Conservation (phyloP, 2,797 vertebrate genomes). For the Capromys pilorides region DNA sequence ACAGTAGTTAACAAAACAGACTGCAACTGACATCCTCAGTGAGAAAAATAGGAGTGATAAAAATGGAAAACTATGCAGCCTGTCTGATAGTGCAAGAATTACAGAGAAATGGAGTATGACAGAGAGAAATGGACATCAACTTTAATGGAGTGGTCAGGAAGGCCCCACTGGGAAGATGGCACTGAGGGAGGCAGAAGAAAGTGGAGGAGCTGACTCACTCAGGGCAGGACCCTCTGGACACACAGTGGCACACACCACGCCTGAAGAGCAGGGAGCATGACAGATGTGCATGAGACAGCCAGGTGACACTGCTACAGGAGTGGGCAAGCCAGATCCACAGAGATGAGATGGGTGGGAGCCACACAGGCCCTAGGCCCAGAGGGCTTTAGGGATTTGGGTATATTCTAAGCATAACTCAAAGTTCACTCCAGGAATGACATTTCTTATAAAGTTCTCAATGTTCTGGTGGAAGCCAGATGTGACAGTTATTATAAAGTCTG, state of each 20-base stretch:
- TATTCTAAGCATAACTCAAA: neutral
- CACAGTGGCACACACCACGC: rapidly evolving
- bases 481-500: neutral
- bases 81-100: neutral
- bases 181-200: neutral
- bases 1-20: neutral
- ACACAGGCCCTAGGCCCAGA: neutral
- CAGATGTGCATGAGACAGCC: neutral
- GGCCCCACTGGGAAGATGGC: neutral
- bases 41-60: neutral
- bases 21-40: neutral
- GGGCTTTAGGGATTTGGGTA: neutral
- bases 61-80: neutral
- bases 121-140: neutral
- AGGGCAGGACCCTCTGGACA: neutral
- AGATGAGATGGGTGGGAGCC: rapidly evolving
- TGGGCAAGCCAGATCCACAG: neutral
- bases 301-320: rapidly evolving
- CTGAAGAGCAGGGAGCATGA: neutral
- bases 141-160: neutral
- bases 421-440: neutral
- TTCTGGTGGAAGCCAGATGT: neutral
- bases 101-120: neutral
- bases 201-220: neutral
- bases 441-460: neutral